phyloP scores from a whole-genome alignment of 2,888 invertebrate species.

The Synanthedon tipuliformis region DNA sequence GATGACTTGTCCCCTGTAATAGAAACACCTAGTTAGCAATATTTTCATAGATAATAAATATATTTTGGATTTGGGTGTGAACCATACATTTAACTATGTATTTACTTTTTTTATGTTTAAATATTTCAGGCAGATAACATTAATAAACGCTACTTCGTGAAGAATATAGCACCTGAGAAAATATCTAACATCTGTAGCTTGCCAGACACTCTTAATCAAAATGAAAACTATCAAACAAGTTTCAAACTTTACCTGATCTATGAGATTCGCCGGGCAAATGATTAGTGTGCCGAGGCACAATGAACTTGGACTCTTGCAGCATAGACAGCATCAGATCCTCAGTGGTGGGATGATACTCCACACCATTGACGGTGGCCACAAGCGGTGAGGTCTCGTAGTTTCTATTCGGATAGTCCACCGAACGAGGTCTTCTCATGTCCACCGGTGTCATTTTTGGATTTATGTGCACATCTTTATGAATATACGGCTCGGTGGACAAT shows the following conservation, averaged over 20 bases:
- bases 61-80: too few species aligned
- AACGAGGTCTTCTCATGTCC: slow-evolving; percentile 48
- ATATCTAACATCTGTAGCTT: too few species aligned
- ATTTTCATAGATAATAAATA: not conserved
- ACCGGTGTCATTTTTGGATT: slow-evolving; percentile 69
- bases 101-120: too few species aligned
- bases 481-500: slow-evolving; percentile 46
- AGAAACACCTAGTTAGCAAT: slow-evolving; percentile 2
- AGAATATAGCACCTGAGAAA: too few species aligned
- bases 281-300: slow-evolving; percentile 47
- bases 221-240: not conserved
- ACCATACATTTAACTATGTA: too few species aligned
- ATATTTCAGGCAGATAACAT: too few species aligned
- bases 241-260: slow-evolving; percentile 39
- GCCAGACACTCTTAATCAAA: not conserved
- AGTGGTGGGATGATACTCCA: slow-evolving; percentile 61
- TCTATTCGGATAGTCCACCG: slow-evolving; percentile 50
- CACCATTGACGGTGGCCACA: slow-evolving; percentile 59
- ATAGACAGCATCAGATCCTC: slow-evolving; percentile 60
- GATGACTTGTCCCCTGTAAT: slow-evolving; percentile 58
- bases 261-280: slow-evolving; percentile 53
- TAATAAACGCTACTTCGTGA: too few species aligned
- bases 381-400: slow-evolving; percentile 55
- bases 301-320: slow-evolving; percentile 61
- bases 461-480: slow-evolving; percentile 65